Conservation (phyloP, 1,140 invertebrate genomes). For the Andricus grossulariae region DNA sequence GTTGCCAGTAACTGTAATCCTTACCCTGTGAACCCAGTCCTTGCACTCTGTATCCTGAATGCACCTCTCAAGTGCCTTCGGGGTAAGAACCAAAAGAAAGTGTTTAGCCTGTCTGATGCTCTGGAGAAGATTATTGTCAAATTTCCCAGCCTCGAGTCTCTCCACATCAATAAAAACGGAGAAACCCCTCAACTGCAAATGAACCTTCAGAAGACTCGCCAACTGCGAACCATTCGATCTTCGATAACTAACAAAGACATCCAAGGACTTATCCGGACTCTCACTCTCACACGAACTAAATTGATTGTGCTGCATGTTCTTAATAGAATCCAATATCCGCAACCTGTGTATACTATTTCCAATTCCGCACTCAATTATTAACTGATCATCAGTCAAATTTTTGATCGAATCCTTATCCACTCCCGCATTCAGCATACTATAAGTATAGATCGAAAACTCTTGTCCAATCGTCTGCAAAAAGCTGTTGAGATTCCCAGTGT, state of each 20-base stretch:
- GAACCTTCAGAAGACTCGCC: constrained; percentile 94
- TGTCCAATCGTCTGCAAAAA: constrained; percentile 91
- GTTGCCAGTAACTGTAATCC: constrained; percentile 64
- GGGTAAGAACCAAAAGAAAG: constrained; percentile 97
- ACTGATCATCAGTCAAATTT: constrained; percentile 92
- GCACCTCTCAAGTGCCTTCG: constrained; percentile 95
- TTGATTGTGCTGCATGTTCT: constrained; percentile 81
- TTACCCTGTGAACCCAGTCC: constrained; percentile 98
- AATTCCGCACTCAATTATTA: constrained; percentile 93
- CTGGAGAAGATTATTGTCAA: constrained; percentile 97
- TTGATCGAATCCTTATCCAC: constrained; percentile 91
- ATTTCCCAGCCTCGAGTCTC: constrained; percentile 96
- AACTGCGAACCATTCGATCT: constrained; percentile 98
- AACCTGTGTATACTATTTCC: constrained; percentile 95
- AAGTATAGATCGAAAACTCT: constrained; percentile 97
- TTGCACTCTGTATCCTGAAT: constrained; percentile 94
- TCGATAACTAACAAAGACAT: constrained; percentile 99
- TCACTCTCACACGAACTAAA: constrained; percentile 82
- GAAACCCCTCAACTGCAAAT: constrained; percentile 95
- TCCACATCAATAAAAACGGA: constrained; percentile 98
- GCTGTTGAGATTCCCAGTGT: constrained; percentile 92
- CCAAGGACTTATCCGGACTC: constrained; percentile 90
- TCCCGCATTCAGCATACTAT: constrained; percentile 96
- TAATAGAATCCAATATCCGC: constrained; percentile 92
- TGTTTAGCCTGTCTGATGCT: constrained; percentile 98